A percentile compares a stretch with the other conserved stretches of the same genome.
phyloP scores from a whole-genome alignment of 2,113 vertebrate species.

The Gasterosteus aculeatus region DNA sequence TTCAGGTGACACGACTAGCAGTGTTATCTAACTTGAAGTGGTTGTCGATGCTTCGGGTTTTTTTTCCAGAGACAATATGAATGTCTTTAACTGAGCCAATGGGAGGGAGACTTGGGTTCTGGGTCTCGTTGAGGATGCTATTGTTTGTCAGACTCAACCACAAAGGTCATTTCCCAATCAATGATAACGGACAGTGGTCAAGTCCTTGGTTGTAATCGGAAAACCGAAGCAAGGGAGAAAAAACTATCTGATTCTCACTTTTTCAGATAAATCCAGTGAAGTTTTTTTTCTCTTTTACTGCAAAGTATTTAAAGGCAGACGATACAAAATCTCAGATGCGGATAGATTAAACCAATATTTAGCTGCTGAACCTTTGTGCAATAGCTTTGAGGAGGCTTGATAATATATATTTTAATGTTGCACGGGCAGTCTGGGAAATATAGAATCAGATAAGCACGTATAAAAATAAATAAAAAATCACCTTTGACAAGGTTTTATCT shows the following conservation, averaged over 20 bases:
- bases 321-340: conserved; percentile 10
- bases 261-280: not conserved
- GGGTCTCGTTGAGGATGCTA: conserved; percentile 24
- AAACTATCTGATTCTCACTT: conserved; percentile 17
- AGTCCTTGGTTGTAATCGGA: conserved; percentile 10
- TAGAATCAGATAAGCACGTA: conserved; percentile 17
- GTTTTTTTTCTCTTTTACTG: not conserved
- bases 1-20: conserved; percentile 63
- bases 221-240: conserved; percentile 22
- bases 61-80: not conserved
- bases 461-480: conserved; percentile 29
- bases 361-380: conserved; percentile 7
- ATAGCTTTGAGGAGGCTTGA: conserved; percentile 3
- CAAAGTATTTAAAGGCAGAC: not conserved
- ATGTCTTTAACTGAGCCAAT: not conserved
- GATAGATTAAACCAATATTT: conserved; percentile 24
- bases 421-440: conserved; percentile 9
- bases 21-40: conserved; percentile 74
- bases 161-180: conserved; percentile 30
- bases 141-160: conserved; percentile 23
- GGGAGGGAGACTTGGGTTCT: conserved; percentile 36
- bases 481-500: conserved; percentile 19
- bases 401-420: conserved; percentile 14
- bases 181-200: conserved; percentile 41
- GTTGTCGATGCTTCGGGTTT: conserved; percentile 70